A percentile compares a stretch with the other conserved stretches of the same genome.
These are phyloP conservation scores for Arnoldichthys spilopterus DNA, from an alignment of 2,797 vertebrate species.

Conservation along the genomic window DNA sequence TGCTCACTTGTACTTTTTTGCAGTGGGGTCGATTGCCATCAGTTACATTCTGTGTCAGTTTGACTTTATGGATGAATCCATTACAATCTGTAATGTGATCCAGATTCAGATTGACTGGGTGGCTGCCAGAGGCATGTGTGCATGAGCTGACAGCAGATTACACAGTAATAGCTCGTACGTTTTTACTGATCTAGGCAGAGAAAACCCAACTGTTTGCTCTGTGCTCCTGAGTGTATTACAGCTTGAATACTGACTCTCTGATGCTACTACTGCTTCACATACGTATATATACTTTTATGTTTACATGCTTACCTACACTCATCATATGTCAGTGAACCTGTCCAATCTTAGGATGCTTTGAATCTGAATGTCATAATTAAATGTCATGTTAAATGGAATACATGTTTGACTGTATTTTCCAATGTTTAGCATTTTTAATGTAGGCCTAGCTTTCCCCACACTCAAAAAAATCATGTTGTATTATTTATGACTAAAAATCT, in stretches of 20 bases:
- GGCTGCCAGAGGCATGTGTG: conserved; percentile 10
- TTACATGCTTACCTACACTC: too few relatives aligned
- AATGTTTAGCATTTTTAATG: too few relatives aligned
- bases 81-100: conserved; percentile 44
- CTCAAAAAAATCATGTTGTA: too few relatives aligned
- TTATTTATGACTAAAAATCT: too few relatives aligned
- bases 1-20: conserved; percentile 20
- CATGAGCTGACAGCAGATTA: conserved; percentile 31
- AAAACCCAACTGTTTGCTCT: conserved; percentile 10
- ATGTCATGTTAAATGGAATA: too few relatives aligned
- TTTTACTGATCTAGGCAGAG: conserved; percentile 42
- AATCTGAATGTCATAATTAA: too few relatives aligned
- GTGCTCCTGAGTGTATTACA: background rate
- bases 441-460: too few relatives aligned
- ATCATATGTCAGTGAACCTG: too few relatives aligned
- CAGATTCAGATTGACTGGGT: conserved; percentile 49
- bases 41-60: conserved; percentile 35
- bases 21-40: conserved; percentile 50
- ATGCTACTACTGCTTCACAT: background rate
- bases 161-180: conserved; percentile 55
- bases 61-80: conserved; percentile 56
- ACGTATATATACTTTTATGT: too few relatives aligned
- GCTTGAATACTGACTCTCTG: conserved; percentile 5
- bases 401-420: too few relatives aligned
- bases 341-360: too few relatives aligned